Percentiles rank a stretch among this genome's conserved stretches.
Evolutionary conservation across 92 coral and sea anemone species (phyloP).

Genomic region (Actinostola sp.): DNA sequence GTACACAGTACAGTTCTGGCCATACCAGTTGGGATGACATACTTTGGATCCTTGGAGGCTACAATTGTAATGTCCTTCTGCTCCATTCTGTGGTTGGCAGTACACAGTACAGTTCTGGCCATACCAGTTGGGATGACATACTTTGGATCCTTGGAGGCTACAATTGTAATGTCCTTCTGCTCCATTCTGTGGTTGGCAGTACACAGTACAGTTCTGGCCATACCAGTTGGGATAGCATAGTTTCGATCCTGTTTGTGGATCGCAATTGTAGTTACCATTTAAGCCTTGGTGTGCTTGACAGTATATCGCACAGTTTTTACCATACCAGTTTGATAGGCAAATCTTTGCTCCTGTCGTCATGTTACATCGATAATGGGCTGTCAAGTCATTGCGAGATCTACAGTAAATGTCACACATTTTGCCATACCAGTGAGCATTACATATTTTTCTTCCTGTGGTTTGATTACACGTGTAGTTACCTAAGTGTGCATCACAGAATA

Average conservation of each 20-base stretch:
- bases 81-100: constrained; percentile 36
- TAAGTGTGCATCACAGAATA: constrained; percentile 5
- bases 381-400: constrained; percentile 32
- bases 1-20: constrained; percentile 53
- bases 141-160: constrained; percentile 37
- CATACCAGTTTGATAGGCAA: constrained; percentile 69
- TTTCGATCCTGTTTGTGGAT: constrained; percentile 45
- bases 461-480: constrained; percentile 35
- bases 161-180: constrained; percentile 64
- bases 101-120: constrained; percentile 51
- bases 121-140: constrained; percentile 60
- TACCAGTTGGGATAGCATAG: constrained; percentile 50
- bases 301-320: constrained; percentile 36
- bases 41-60: constrained; percentile 46
- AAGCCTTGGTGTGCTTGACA: constrained; percentile 47
- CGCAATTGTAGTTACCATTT: constrained; percentile 67
- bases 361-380: constrained; percentile 70
- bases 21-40: constrained; percentile 67
- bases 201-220: constrained; percentile 52
- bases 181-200: constrained; percentile 43
- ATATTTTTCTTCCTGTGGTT: constrained; percentile 27
- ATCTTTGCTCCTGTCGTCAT: constrained; percentile 61
- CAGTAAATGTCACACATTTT: constrained; percentile 59
- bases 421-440: constrained; percentile 61
- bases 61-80: constrained; percentile 58